Evolutionary conservation across 1,140 invertebrate genomes (phyloP), one percentile per base, ranked within the genome.

Genomic region (Drosophila sproati): DNA sequence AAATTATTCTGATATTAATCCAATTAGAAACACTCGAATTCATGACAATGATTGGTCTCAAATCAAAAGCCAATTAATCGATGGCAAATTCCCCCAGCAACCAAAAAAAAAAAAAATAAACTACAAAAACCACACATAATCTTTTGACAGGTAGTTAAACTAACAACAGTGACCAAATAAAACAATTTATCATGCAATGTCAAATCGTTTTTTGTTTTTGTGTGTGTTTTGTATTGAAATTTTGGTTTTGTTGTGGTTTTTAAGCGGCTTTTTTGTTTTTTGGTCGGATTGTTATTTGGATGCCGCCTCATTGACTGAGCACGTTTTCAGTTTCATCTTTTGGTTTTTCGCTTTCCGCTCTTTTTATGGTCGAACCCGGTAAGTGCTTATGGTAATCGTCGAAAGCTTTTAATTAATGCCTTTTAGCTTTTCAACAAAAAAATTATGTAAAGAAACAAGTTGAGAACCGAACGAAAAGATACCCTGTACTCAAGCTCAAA

Each of bases 391-490:
- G 55, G 59, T 78, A 76, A 85, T 78, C 73, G 80, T 62, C 51
- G 68, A 78, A 74, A 62, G 47, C 63, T 73, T 52, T 80, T 88
- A 87, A 88, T 87, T 88, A 83, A 87, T 87, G 69, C 66, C 72
- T 77, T 87, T 87, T 74, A 72, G 77, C 83, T 87, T 87, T 82
- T 71, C 63, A 77, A 77, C 69, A 60, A 37, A 34, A 47, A 47
- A 48, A 7, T 10, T 0, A 10, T 3, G 10, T 29, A n/a, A 56
- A 12, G 3, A 59, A 3, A 32, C 0, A 43, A 20, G 20, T 0
- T 48, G 29, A 5, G 2, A 41, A 7, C 10, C 2, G 12, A 8
- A 10, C 12, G 2, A 2, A 31, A 2, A 8, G 28, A 45, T 57
- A 45, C 55, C 55, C 28, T 57, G 10, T 57, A 28, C 20, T 48